phyloP scores from a whole-genome alignment of 1,140 invertebrate species.

The Microplitis mediator region DNA sequence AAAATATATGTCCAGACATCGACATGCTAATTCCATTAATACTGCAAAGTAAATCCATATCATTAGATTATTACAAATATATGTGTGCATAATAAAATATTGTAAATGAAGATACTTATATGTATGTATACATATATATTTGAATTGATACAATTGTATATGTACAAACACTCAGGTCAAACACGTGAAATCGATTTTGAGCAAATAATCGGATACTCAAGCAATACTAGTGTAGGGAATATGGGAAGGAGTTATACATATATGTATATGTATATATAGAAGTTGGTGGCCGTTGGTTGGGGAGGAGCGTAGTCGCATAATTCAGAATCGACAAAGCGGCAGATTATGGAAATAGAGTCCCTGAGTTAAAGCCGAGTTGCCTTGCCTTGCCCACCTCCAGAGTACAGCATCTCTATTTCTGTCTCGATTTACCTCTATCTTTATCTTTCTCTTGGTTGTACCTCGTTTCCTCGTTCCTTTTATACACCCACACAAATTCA shows the following conservation, averaged over 20 bases:
- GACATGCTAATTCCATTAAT: no score
- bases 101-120: no score
- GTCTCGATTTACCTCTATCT: slow-evolving; percentile 32
- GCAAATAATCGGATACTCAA: slow-evolving; percentile 59
- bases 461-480: slow-evolving; percentile 22
- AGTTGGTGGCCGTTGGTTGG: slow-evolving; percentile 27
- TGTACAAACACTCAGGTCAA: slow-evolving; percentile 49
- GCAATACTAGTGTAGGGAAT: slow-evolving; percentile 7
- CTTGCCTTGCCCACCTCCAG: slow-evolving; percentile 28
- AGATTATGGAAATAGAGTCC: slow-evolving; percentile 63
- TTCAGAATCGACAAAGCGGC: slow-evolving; percentile 62
- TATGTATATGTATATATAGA: neutral
- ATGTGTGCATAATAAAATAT: no score
- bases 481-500: slow-evolving; percentile 10
- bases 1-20: no score
- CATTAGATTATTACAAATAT: no score
- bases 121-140: no score
- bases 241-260: slow-evolving; percentile 18
- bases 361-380: slow-evolving; percentile 45
- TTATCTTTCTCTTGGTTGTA: slow-evolving; percentile 24
- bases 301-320: slow-evolving; percentile 59
- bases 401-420: slow-evolving; percentile 23
- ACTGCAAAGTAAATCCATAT: no score
- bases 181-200: slow-evolving; percentile 59
- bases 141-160: no score